These are phyloP conservation scores for Philonicus albiceps DNA, from an alignment of 2,888 invertebrate genomes.

Conservation along the genomic window DNA sequence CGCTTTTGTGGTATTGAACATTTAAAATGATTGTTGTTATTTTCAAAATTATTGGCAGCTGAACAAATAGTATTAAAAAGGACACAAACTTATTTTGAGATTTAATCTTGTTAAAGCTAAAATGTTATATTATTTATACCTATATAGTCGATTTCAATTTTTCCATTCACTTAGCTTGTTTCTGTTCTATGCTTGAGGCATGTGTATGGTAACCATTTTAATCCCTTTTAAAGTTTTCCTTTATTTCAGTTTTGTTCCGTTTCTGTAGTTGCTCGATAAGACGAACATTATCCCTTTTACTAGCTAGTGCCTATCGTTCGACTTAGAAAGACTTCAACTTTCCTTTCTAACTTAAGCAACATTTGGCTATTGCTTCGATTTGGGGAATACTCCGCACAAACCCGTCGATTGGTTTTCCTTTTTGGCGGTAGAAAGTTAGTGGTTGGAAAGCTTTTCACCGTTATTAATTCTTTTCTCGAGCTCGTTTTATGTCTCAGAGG, in stretches of 20 bases:
- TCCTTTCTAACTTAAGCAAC: not conserved
- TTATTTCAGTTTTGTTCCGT: not conserved
- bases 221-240: not conserved
- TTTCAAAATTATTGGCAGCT: too few relatives aligned
- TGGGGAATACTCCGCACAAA: not conserved
- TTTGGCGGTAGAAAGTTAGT: not conserved
- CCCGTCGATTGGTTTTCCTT: not conserved
- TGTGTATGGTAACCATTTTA: not conserved
- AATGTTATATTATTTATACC: too few relatives aligned
- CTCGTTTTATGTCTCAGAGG: not conserved
- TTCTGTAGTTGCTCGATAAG: not conserved
- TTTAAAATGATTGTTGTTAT: too few relatives aligned
- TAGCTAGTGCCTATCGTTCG: not conserved
- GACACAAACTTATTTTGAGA: too few relatives aligned
- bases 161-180: not conserved
- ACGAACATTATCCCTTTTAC: not conserved
- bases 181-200: not conserved
- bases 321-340: not conserved
- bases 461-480: not conserved
- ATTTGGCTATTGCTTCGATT: not conserved
- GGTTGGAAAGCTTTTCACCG: not conserved
- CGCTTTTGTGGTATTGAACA: too few relatives aligned
- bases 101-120: too few relatives aligned
- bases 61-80: too few relatives aligned
- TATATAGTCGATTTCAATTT: too few relatives aligned